These are phyloP conservation scores for Euwallacea similis DNA, from an alignment of 1,140 invertebrate genomes.

Conservation along the genomic window DNA sequence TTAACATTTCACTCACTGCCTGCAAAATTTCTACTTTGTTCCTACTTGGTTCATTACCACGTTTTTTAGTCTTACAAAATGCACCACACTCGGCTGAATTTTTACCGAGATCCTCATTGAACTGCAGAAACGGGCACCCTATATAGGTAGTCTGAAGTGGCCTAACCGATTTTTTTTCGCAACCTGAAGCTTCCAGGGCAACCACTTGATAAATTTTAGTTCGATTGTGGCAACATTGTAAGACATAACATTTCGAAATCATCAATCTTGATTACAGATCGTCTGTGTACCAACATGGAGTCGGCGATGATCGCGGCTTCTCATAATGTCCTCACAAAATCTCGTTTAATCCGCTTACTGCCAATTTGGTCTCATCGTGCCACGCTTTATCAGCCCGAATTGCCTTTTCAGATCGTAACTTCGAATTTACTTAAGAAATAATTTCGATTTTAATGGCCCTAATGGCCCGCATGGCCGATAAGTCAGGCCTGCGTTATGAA, in stretches of 20 bases:
- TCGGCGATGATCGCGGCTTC: conserved; percentile 11
- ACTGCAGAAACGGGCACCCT: background rate
- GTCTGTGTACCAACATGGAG: conserved; percentile 23
- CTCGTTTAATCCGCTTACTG: conserved; percentile 38
- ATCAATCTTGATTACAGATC: conserved; percentile 9
- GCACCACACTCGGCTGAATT: background rate
- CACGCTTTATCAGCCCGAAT: conserved; percentile 36
- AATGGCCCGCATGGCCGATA: conserved; percentile 37
- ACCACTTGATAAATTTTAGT: too few relatives aligned
- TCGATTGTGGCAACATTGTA: too few relatives aligned
- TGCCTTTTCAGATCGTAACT: conserved; percentile 39
- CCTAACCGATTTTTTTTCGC: too few relatives aligned
- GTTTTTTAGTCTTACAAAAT: background rate
- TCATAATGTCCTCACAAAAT: conserved; percentile 32
- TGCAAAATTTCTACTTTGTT: too few relatives aligned
- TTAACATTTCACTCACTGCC: too few relatives aligned
- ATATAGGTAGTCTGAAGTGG: too few relatives aligned
- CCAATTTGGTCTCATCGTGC: conserved; percentile 36
- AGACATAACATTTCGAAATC: conserved; percentile 8
- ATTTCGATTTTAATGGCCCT: conserved; percentile 41
- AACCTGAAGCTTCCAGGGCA: too few relatives aligned
- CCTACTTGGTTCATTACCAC: too few relatives aligned
- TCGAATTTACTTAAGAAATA: conserved; percentile 41
- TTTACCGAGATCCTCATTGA: background rate
- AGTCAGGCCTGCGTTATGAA: conserved; percentile 36